Percentiles rank a stretch among this genome's conserved stretches.
Conservation (phyloP, 2,797 vertebrate genomes). For the Hylomyscus alleni region DNA sequence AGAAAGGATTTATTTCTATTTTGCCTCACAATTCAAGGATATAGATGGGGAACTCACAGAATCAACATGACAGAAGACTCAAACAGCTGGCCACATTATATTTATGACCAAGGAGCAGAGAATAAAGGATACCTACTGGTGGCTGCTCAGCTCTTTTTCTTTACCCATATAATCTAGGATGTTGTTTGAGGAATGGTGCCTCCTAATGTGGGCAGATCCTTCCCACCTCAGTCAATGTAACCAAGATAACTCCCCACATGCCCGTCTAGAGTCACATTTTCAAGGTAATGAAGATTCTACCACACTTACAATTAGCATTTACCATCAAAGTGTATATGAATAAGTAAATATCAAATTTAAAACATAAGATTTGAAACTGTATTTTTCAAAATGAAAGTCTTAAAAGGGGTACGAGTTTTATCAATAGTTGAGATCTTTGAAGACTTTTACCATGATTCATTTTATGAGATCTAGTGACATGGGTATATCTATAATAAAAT, state of each 20-base stretch:
- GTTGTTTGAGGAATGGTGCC: too few species aligned
- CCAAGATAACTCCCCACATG: not conserved
- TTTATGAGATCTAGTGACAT: not conserved
- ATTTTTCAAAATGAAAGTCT: slow-evolving; percentile 13
- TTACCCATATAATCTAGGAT: not conserved
- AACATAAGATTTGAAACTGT: not conserved
- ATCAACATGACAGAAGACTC: not conserved
- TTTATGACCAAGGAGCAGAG: not conserved
- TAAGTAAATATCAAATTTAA: not conserved
- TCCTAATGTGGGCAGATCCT: not conserved
- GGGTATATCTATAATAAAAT: not conserved
- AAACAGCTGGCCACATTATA: not conserved
- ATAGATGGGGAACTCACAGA: not conserved
- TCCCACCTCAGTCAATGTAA: not conserved
- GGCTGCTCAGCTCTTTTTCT: not conserved
- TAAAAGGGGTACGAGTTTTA: not conserved
- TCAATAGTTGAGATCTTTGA: not conserved
- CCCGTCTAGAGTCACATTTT: not conserved
- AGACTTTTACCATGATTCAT: not conserved
- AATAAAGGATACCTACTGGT: not conserved
- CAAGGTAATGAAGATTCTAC: not conserved
- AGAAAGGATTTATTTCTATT: not conserved
- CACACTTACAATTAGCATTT: not conserved
- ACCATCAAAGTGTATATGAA: not conserved
- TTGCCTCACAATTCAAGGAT: not conserved